These are phyloP conservation scores for Pandemis heparana DNA, from an alignment of 2,888 invertebrate species.

Conservation along the genomic window DNA sequence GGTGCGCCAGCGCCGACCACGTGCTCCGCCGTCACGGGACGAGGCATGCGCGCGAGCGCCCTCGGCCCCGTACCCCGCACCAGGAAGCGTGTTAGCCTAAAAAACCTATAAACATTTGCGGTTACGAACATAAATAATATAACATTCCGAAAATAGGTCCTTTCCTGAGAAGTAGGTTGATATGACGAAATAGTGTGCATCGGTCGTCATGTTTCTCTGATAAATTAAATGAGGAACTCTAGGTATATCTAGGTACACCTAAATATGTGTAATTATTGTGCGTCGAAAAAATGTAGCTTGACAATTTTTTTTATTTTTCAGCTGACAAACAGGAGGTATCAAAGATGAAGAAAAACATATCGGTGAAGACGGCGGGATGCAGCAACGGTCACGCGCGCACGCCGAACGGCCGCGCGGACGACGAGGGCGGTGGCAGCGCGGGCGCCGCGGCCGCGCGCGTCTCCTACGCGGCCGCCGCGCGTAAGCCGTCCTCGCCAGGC, in stretches of 20 bases:
- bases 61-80: constrained; percentile 44
- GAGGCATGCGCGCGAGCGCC: constrained; percentile 63
- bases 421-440: constrained; percentile 70
- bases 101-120: constrained; percentile 48
- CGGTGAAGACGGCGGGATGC: constrained; percentile 64
- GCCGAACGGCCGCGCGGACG: constrained; percentile 79
- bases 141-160: constrained; percentile 25
- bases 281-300: neutral
- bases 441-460: constrained; percentile 61
- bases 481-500: constrained; percentile 75
- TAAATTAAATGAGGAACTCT: neutral
- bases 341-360: constrained; percentile 76
- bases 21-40: constrained; percentile 81
- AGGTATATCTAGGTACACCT: neutral
- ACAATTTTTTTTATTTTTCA: constrained; percentile 47
- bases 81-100: constrained; percentile 52
- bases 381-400: constrained; percentile 78
- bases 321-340: constrained; percentile 73
- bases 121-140: constrained; percentile 41
- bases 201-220: neutral
- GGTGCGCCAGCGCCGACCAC: constrained; percentile 79
- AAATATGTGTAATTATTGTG: too few relatives aligned
- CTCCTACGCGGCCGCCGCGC: constrained; percentile 78
- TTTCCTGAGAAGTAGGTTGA: constrained; percentile 15
- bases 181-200: constrained; percentile 1